Percentiles rank a stretch among this genome's conserved stretches.
Conservation (phyloP, 2,888 invertebrate genomes). For the Chrysodeixis includens region DNA sequence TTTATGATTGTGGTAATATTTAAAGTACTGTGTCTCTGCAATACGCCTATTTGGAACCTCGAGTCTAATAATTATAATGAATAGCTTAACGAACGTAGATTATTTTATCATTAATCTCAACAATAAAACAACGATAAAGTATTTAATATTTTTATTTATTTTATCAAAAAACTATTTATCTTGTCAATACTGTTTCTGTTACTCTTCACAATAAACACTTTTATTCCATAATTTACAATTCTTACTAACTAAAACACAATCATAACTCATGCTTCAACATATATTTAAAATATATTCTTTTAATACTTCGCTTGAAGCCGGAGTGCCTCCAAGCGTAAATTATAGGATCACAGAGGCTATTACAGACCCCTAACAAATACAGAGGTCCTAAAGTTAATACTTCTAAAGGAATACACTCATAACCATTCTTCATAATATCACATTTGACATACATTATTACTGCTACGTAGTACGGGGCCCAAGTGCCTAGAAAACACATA, state of each 20-base stretch:
- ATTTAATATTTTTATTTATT: conserved; percentile 28
- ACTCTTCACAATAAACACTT: not conserved
- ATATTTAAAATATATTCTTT: conserved; percentile 74
- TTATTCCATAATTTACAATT: conserved; percentile 1
- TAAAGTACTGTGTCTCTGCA: no score
- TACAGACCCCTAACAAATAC: conserved; percentile 87
- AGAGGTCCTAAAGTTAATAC: conserved; percentile 88
- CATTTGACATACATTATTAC: conserved; percentile 86
- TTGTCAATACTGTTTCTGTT: conserved; percentile 37
- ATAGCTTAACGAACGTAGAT: no score
- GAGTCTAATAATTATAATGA: no score
- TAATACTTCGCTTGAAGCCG: conserved; percentile 86
- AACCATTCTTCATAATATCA: conserved; percentile 75
- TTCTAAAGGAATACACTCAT: conserved; percentile 82
- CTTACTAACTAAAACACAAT: not conserved
- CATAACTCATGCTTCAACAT: conserved; percentile 58
- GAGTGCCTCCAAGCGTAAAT: conserved; percentile 91
- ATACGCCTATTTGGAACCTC: no score
- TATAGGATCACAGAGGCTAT: conserved; percentile 89
- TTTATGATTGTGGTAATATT: no score
- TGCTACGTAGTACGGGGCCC: conserved; percentile 89
- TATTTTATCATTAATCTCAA: not conserved
- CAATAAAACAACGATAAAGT: conserved; percentile 34
- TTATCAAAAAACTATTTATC: conserved; percentile 22
- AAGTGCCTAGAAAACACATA: conserved; percentile 88